Evolutionary conservation across 2,113 vertebrate species (phyloP).

Genomic region (Indicator indicator): DNA sequence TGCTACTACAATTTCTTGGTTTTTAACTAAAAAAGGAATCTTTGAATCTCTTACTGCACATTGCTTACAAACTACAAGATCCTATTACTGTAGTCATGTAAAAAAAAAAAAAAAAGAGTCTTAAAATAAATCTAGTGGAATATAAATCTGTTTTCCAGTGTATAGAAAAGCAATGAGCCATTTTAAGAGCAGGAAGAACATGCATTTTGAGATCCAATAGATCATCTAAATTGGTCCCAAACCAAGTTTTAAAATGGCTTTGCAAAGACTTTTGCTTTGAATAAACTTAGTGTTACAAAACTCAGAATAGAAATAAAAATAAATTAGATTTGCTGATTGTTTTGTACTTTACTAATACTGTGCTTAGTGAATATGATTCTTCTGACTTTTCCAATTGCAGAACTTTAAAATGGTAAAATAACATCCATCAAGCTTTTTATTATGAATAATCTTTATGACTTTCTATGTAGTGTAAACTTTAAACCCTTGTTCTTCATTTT

Average conservation of each 20-base stretch:
- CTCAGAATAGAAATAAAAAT: slow-evolving; percentile 2
- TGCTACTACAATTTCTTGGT: slow-evolving; percentile 18
- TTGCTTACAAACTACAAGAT: not conserved
- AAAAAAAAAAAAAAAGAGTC: not conserved
- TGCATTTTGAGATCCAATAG: slow-evolving; percentile 65
- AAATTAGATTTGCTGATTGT: not conserved
- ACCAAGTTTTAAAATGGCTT: slow-evolving; percentile 56
- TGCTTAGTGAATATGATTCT: not conserved
- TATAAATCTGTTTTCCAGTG: not conserved
- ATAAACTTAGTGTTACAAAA: slow-evolving; percentile 51
- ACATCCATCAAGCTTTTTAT: not conserved
- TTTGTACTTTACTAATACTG: not conserved
- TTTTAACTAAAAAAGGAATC: not conserved
- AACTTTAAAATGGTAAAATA: not conserved
- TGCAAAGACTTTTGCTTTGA: slow-evolving; percentile 50
- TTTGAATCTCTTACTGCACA: not conserved
- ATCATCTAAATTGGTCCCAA: slow-evolving; percentile 68
- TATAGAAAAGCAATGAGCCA: slow-evolving; percentile 61
- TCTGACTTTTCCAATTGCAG: not conserved
- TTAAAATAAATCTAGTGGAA: not conserved
- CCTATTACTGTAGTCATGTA: not conserved
- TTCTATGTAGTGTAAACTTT: not conserved
- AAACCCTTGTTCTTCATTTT: not conserved
- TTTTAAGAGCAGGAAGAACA: slow-evolving; percentile 74
- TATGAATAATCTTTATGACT: not conserved